Evolutionary conservation across 2,797 vertebrate species (phyloP).

Genomic region (Clarias platycephalus): DNA sequence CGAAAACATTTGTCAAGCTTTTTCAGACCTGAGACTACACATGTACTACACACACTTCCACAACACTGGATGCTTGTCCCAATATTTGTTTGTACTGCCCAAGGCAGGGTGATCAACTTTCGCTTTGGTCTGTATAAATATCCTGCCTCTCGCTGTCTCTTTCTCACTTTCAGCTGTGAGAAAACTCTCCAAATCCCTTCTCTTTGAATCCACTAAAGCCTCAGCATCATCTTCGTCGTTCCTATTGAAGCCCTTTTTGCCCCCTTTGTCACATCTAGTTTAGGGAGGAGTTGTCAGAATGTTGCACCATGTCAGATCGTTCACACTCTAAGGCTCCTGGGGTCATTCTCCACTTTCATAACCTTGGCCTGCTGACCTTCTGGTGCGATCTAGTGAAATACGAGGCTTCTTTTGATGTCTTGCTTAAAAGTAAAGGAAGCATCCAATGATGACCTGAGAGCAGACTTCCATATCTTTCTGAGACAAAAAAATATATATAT

Average conservation of each 20-base stretch:
- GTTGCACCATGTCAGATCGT: neutral
- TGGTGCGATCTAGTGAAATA: slow-evolving; percentile 27
- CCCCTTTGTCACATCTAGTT: slow-evolving; percentile 19
- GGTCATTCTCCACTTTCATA: slow-evolving; percentile 32
- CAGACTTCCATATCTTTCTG: slow-evolving; percentile 23
- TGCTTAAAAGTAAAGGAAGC: slow-evolving; percentile 45
- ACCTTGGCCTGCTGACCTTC: slow-evolving; percentile 18
- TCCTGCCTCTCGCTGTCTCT: slow-evolving; percentile 1
- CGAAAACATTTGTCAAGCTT: slow-evolving; percentile 23
- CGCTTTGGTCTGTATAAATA: slow-evolving; percentile 16
- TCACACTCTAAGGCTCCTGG: slow-evolving; percentile 5
- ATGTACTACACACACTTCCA: neutral
- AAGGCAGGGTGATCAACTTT: slow-evolving; percentile 31
- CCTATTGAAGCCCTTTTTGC: slow-evolving; percentile 7
- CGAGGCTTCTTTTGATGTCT: slow-evolving; percentile 51
- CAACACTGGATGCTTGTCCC: slow-evolving; percentile 13
- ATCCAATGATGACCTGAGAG: slow-evolving; percentile 47
- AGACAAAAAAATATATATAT: neutral
- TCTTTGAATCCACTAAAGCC: neutral
- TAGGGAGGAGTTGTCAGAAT: neutral
- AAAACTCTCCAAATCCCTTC: neutral
- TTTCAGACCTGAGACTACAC: slow-evolving; percentile 22
- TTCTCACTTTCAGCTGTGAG: neutral
- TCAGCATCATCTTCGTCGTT: neutral
- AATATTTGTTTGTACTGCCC: slow-evolving; percentile 39